These are phyloP conservation scores for Crotalus tigris DNA, from an alignment of 2,113 vertebrate genomes.

Conservation along the genomic window DNA sequence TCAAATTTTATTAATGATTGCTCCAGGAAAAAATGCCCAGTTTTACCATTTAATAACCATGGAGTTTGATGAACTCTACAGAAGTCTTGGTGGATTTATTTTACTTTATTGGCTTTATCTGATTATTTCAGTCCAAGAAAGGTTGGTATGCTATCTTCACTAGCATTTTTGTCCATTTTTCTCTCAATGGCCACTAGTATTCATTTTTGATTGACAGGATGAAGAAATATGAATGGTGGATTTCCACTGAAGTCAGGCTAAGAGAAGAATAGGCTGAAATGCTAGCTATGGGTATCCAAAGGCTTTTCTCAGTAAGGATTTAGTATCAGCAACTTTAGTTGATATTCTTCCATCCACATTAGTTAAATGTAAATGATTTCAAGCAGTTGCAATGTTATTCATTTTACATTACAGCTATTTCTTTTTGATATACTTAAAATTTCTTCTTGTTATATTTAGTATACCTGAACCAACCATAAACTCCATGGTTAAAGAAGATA, in stretches of 20 bases:
- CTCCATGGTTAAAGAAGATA: conserved; percentile 19
- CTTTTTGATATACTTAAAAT: not conserved
- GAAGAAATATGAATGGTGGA: not conserved
- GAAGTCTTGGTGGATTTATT: not conserved
- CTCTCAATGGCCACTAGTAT: not conserved
- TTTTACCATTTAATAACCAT: not conserved
- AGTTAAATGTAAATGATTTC: not conserved
- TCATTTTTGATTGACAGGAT: not conserved
- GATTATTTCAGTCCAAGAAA: not conserved
- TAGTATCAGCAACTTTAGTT: not conserved
- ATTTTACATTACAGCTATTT: not conserved
- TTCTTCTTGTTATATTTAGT: not conserved
- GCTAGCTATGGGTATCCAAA: not conserved
- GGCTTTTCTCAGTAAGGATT: not conserved
- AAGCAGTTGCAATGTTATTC: not conserved
- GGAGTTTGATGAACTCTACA: not conserved
- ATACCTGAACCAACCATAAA: not conserved
- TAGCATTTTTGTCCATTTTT: not conserved
- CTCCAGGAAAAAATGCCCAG: not conserved
- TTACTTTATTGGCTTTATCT: not conserved
- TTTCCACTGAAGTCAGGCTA: not conserved
- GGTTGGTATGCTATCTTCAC: not conserved
- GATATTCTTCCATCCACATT: not conserved
- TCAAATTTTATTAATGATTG: not conserved
- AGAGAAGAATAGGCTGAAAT: accelerated